Evolutionary conservation across 2,888 invertebrate genomes (phyloP).

Genomic region (Cybosia mesomella): DNA sequence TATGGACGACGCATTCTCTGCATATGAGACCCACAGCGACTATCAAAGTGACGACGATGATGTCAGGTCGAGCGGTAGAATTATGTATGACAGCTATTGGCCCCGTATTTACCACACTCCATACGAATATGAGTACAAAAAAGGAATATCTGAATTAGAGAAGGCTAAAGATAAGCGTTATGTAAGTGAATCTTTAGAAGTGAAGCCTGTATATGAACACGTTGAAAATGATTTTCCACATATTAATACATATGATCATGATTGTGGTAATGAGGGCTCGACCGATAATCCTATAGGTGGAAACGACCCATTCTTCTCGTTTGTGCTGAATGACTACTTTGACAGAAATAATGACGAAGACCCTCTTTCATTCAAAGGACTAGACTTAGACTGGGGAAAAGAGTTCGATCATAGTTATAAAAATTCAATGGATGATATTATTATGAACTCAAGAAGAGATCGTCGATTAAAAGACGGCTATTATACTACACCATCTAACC

Average conservation of each 20-base stretch:
- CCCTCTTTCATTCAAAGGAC: conserved; percentile 66
- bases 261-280: conserved; percentile 36
- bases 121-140: conserved; percentile 68
- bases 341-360: conserved; percentile 69
- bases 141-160: conserved; percentile 57
- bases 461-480: conserved; percentile 49
- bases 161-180: conserved; percentile 76
- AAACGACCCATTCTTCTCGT: conserved; percentile 74
- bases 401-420: conserved; percentile 60
- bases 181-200: conserved; percentile 44
- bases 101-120: conserved; percentile 70
- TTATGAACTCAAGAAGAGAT: conserved; percentile 40
- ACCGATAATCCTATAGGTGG: conserved; percentile 69
- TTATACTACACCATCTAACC: conserved; percentile 17
- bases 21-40: conserved; percentile 46
- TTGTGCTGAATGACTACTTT: conserved; percentile 72
- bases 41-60: conserved; percentile 73
- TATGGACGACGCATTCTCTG: conserved; percentile 41
- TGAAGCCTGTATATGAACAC: conserved; percentile 76
- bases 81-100: conserved; percentile 63
- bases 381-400: conserved; percentile 67
- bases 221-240: conserved; percentile 60
- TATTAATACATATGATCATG: conserved; percentile 18
- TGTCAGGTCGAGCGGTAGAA: conserved; percentile 65
- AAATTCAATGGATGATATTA: conserved; percentile 41